Evolutionary conservation across 2,888 invertebrate genomes (phyloP).

Genomic region (Drosophila picticornis): DNA sequence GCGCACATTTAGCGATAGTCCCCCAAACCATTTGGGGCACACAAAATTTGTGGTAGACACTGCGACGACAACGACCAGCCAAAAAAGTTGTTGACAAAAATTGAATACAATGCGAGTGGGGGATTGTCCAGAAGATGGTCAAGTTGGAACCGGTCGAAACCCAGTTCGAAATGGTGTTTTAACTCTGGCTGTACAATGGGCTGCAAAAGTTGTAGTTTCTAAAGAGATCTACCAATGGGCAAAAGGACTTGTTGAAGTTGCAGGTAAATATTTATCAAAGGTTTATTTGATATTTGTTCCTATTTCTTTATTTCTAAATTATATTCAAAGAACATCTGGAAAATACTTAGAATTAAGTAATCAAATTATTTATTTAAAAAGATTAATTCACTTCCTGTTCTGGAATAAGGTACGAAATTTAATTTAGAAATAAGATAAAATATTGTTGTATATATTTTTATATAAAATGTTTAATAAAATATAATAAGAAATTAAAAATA

Average conservation of each 20-base stretch:
- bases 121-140: slow-evolving; percentile 34
- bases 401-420: accelerated
- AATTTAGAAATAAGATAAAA: background rate
- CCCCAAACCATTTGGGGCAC: slow-evolving; percentile 23
- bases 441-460: background rate
- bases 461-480: no score
- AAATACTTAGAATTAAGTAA: background rate
- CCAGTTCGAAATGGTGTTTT: slow-evolving; percentile 21
- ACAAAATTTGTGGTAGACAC: slow-evolving; percentile 56
- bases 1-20: slow-evolving; percentile 38
- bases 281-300: background rate
- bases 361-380: background rate
- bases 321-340: background rate
- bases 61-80: slow-evolving; percentile 53
- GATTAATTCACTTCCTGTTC: background rate
- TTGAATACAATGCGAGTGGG: slow-evolving; percentile 67
- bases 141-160: slow-evolving; percentile 41
- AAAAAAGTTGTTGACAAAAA: slow-evolving; percentile 64
- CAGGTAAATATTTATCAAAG: background rate
- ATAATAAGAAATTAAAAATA: background rate
- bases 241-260: background rate
- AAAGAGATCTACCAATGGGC: background rate
- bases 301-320: background rate
- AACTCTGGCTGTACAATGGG: slow-evolving; percentile 44
- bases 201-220: background rate